Percentiles rank a stretch among this genome's conserved stretches.
phyloP scores from a whole-genome alignment of 2,113 vertebrate genomes.

The Triplophysa rosa region DNA sequence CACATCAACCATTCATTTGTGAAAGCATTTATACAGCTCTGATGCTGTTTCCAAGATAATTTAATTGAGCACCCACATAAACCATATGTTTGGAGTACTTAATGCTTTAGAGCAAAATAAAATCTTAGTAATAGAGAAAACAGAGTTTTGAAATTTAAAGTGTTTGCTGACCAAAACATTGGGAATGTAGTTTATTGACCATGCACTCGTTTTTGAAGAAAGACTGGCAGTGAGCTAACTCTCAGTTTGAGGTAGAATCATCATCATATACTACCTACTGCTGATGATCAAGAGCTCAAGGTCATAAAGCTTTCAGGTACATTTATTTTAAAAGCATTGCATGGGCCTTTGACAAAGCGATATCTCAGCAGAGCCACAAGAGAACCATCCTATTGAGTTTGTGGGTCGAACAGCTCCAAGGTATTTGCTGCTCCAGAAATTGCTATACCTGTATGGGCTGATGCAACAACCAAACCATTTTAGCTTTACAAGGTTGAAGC shows the following conservation, averaged over 20 bases:
- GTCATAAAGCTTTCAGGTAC: too few species aligned
- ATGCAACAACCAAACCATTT: constrained; percentile 13
- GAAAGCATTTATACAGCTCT: not conserved
- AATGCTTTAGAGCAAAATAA: not conserved
- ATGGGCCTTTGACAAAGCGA: not conserved
- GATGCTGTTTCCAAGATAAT: too few species aligned
- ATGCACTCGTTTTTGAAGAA: not conserved
- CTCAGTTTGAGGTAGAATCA: not conserved
- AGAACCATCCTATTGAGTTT: not conserved
- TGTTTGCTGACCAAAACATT: not conserved
- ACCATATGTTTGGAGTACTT: not conserved
- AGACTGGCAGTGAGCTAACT: not conserved
- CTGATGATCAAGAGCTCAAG: not conserved
- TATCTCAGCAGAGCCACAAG: not conserved
- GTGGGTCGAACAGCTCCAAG: not conserved
- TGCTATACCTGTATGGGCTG: constrained; percentile 1
- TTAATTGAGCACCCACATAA: not conserved
- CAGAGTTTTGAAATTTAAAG: not conserved
- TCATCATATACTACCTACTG: not conserved
- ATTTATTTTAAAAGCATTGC: not conserved
- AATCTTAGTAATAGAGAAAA: too few species aligned
- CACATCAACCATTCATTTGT: not conserved
- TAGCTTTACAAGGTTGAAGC: constrained; percentile 10
- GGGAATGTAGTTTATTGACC: not conserved
- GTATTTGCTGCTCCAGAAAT: not conserved